A percentile compares a stretch with the other conserved stretches of the same genome.
Conservation (phyloP, 2,888 invertebrate genomes). For the Anaspis maculata region DNA sequence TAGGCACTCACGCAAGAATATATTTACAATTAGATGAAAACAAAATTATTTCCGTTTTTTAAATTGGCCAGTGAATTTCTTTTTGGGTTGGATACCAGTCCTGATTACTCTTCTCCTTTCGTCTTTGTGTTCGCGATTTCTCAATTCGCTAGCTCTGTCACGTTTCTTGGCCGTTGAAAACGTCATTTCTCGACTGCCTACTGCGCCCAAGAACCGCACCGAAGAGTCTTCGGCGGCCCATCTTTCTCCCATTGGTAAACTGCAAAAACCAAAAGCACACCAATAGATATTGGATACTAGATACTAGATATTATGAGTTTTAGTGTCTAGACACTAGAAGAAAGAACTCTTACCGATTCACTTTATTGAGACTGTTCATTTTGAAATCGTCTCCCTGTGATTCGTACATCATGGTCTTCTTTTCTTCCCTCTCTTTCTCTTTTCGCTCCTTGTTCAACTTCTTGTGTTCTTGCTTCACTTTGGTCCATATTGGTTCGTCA, state of each 20-base stretch:
- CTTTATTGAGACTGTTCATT: conserved; percentile 45
- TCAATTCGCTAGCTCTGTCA: conserved; percentile 50
- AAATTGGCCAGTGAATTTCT: no score
- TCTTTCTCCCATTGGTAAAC: conserved; percentile 70
- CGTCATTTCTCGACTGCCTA: conserved; percentile 73
- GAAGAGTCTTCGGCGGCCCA: conserved; percentile 51
- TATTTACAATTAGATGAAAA: no score
- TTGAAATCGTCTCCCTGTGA: conserved; percentile 54
- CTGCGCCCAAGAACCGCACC: conserved; percentile 49
- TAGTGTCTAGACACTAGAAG: no score
- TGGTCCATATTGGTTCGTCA: conserved; percentile 71
- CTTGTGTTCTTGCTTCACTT: conserved; percentile 70
- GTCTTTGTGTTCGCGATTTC: conserved; percentile 56
- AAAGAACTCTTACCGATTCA: conserved; percentile 40
- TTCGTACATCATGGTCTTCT: conserved; percentile 52
- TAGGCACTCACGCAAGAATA: no score
- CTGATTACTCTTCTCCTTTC: conserved; percentile 60
- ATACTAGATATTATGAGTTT: conserved; percentile 22
- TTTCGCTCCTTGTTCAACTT: conserved; percentile 31
- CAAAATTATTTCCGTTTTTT: no score
- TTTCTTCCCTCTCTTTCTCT: conserved; percentile 33
- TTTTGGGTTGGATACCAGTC: conserved; percentile 34
- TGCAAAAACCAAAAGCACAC: no score
- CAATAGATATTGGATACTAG: no score
- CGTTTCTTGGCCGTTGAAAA: conserved; percentile 57